A percentile compares a stretch with the other conserved stretches of the same genome.
Conservation (phyloP, 1,140 invertebrate species). For the Oedothorax gibbosus region DNA sequence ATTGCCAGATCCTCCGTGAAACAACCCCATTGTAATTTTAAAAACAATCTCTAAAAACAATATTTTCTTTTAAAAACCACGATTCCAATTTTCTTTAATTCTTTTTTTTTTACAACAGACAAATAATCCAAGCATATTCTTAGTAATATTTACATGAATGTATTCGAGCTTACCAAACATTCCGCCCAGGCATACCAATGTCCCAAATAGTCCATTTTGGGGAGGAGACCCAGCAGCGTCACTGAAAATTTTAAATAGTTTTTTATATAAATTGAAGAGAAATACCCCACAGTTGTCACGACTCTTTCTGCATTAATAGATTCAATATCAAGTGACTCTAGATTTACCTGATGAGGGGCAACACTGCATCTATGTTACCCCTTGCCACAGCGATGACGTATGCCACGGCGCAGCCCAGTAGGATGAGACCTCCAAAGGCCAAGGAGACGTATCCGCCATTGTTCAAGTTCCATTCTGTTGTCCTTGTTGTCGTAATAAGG, state of each 20-base stretch:
- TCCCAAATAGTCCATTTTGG: conserved; percentile 57
- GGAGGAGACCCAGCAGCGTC: conserved; percentile 55
- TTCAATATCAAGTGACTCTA: no score
- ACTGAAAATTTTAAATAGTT: conserved; percentile 45
- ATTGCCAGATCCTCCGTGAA: no score
- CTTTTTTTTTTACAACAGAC: no score
- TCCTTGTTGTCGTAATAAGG: conserved; percentile 32
- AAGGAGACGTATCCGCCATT: conserved; percentile 36
- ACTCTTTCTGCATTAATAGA: no score
- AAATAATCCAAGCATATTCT: neutral
- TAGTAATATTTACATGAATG: neutral
- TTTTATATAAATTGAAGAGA: no score
- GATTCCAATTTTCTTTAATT: no score
- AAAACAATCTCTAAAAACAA: no score
- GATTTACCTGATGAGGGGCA: conserved; percentile 51
- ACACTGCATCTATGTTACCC: conserved; percentile 45
- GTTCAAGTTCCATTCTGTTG: conserved; percentile 48
- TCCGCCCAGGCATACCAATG: conserved; percentile 42
- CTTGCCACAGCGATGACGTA: conserved; percentile 39
- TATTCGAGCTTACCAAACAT: conserved; percentile 47
- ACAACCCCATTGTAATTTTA: no score
- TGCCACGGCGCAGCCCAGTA: conserved; percentile 35
- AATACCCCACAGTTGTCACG: no score
- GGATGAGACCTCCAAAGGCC: conserved; percentile 21
- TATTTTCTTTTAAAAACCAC: no score